These are phyloP conservation scores for Nanorana parkeri DNA, from an alignment of 2,113 vertebrate genomes.

Conservation along the genomic window DNA sequence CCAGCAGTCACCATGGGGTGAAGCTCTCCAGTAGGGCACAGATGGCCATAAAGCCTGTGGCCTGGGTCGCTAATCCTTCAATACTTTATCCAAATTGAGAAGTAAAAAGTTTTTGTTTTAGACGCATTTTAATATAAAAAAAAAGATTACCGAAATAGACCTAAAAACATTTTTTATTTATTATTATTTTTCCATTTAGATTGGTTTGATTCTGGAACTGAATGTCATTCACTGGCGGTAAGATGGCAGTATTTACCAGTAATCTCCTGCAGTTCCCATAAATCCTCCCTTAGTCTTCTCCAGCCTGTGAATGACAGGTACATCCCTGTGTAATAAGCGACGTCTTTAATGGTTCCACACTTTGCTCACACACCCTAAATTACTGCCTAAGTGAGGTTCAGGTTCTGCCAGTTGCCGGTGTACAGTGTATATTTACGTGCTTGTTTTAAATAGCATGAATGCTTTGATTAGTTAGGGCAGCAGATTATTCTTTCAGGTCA, in stretches of 20 bases:
- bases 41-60: too few relatives aligned
- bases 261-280: conserved; percentile 12
- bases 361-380: conserved; percentile 1
- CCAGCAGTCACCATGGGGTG: too few relatives aligned
- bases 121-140: too few relatives aligned
- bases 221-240: not conserved
- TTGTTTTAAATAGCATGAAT: not conserved
- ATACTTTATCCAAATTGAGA: too few relatives aligned
- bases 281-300: not conserved
- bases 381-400: too few relatives aligned
- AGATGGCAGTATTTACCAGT: conserved; percentile 17
- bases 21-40: too few relatives aligned
- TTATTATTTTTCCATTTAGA: not conserved
- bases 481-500: conserved; percentile 12
- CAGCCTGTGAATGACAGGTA: conserved; percentile 1
- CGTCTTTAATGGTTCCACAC: not conserved
- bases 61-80: too few relatives aligned
- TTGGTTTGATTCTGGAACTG: not conserved
- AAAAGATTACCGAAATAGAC: too few relatives aligned
- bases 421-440: not conserved
- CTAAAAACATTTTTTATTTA: too few relatives aligned
- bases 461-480: not conserved
- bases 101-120: too few relatives aligned
- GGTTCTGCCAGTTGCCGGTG: conserved; percentile 8
- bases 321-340: conserved; percentile 11